Base-by-base conservation (phyloP, 2,888 invertebrate species). In the Mimas tiliae region DNA sequence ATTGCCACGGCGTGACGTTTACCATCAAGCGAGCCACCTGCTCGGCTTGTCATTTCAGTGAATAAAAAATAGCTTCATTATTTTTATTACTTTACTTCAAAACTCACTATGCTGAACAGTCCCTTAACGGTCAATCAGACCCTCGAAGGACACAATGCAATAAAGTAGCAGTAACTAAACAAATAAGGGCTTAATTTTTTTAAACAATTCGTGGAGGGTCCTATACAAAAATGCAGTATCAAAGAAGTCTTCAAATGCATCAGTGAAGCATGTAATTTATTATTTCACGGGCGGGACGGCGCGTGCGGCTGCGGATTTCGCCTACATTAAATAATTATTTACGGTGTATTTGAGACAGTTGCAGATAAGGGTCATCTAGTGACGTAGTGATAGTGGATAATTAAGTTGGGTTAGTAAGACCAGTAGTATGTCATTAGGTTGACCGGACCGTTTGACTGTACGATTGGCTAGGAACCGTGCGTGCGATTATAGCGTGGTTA, bases 301-400 rank as follows among this genome's bases (percentile, higher is more conserved):
- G 80, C 83, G 83, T 80, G 82, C 74, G 69, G 67, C 68, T 82
- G 84, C 88, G 88, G 89, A 87, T 82, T 89, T 90, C 86, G 77
- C 84, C 86, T 88, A 86, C 86, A 89, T 91, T 90, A 84, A 89
- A 88, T 90, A 89, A 90, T 91, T 87, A 85, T 83, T 64, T 70
- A 69, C 72, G 75, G 75, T 71, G 68, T 69, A 63, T 65, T 55
- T 58, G 12, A 42, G 58, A 38, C 58, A 38, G 58, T 50, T 50
- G 19, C 19, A 58, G 19, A 11, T 19, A 19, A 38, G 38, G 58
- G 34, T 16, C 62, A 16, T 8, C 45, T 47, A 14, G 45, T n/a
- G n/a, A n/a, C n/a, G n/a, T n/a, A n/a, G n/a, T n/a, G n/a, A n/a
- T n/a, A n/a, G n/a, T 4, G 27, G 27, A 27, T 4, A 4, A 27